Percentiles rank a stretch among this genome's conserved stretches.
Conservation (phyloP, 1,140 invertebrate genomes). For the Centruroides vittatus region DNA sequence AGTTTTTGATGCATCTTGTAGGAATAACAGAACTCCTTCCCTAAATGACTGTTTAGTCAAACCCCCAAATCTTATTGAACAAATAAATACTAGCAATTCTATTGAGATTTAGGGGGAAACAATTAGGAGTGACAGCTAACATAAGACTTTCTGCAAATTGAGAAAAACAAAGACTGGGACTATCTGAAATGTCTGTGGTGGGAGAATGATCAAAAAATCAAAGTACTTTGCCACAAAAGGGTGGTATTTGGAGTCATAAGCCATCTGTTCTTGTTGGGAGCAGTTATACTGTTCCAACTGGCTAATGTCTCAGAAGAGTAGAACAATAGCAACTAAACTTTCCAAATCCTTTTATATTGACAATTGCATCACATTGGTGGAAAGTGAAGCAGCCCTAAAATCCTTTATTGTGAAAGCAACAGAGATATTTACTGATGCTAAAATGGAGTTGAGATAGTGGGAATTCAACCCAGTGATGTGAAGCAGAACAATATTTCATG, state of each 20-base stretch:
- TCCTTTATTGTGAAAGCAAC: background rate
- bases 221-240: constrained; percentile 6
- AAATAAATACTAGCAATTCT: no score
- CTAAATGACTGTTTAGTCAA: no score
- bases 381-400: background rate
- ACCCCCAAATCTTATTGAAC: no score
- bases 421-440: background rate
- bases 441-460: constrained; percentile 2
- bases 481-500: background rate
- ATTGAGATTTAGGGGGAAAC: no score
- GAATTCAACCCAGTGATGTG: background rate
- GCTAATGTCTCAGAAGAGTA: background rate
- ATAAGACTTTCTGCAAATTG: no score
- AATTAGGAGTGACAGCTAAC: no score
- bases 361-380: background rate
- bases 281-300: background rate
- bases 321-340: background rate
- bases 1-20: no score
- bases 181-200: no score
- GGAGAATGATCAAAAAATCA: no score
- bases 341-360: constrained; percentile 3
- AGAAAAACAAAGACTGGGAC: no score
- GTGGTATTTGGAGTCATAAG: constrained; percentile 2
- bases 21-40: no score
- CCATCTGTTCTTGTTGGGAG: constrained; percentile 1